These are phyloP conservation scores for Fistularia tabacaria DNA, from an alignment of 2,797 vertebrate genomes.

Conservation along the genomic window DNA sequence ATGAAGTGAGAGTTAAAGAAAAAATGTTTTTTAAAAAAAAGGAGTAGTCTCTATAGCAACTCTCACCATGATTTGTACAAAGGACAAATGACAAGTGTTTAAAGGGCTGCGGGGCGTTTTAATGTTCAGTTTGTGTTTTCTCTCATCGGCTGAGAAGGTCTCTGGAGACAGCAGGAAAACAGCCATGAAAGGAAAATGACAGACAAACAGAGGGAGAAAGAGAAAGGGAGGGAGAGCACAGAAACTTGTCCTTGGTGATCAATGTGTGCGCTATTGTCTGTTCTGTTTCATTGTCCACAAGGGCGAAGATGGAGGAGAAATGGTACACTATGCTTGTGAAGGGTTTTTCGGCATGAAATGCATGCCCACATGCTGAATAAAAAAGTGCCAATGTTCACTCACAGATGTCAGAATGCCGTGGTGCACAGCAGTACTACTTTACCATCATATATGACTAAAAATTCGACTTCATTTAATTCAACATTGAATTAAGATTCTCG, in stretches of 20 bases:
- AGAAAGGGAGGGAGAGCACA: slow-evolving; percentile 33
- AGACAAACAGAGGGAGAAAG: slow-evolving; percentile 41
- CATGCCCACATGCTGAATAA: slow-evolving; percentile 5
- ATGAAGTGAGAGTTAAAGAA: slow-evolving; percentile 47
- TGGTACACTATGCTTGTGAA: slow-evolving; percentile 38
- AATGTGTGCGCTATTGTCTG: slow-evolving; percentile 61
- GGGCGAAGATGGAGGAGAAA: slow-evolving; percentile 53
- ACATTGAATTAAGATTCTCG: too few relatives aligned
- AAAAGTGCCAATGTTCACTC: neutral
- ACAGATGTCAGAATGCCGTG: too few relatives aligned
- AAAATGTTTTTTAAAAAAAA: slow-evolving; percentile 4
- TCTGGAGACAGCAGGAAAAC: slow-evolving; percentile 61
- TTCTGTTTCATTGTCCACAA: slow-evolving; percentile 60
- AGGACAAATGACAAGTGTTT: slow-evolving; percentile 73
- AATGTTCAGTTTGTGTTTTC: slow-evolving; percentile 63
- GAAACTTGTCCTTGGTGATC: slow-evolving; percentile 68
- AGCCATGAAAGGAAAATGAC: slow-evolving; percentile 60
- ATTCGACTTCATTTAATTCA: too few relatives aligned
- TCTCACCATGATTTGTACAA: slow-evolving; percentile 60
- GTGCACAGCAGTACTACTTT: too few relatives aligned
- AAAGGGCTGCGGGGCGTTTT: slow-evolving; percentile 64
- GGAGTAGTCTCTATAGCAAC: slow-evolving; percentile 64
- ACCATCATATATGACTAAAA: too few relatives aligned
- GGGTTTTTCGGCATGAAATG: slow-evolving; percentile 13
- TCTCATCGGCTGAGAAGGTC: slow-evolving; percentile 57